Evolutionary conservation across 2,797 vertebrate species (phyloP).

Genomic region (Bradypodion pumilum): DNA sequence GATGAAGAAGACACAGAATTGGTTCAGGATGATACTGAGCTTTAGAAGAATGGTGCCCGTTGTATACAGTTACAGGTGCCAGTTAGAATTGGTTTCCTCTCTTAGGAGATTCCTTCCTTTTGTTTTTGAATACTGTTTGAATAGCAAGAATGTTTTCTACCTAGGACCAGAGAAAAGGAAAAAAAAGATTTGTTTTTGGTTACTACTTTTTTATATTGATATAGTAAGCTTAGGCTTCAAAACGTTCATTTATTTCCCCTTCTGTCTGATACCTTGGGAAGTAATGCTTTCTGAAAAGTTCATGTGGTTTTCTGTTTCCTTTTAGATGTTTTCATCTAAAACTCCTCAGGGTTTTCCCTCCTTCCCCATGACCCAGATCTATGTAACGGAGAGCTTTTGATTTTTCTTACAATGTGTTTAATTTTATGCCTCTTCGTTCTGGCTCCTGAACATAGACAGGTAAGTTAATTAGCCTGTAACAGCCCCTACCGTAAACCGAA

Average conservation of each 20-base stretch:
- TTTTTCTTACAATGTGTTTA: not conserved
- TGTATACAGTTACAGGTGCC: constrained; percentile 53
- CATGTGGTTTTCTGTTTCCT: constrained; percentile 37
- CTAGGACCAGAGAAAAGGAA: constrained; percentile 60
- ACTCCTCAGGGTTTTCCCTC: constrained; percentile 51
- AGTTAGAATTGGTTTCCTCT: constrained; percentile 52
- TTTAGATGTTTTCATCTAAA: constrained; percentile 42
- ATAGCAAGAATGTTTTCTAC: constrained; percentile 70
- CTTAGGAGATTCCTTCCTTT: constrained; percentile 63
- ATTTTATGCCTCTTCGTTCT: not conserved
- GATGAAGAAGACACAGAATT: constrained; percentile 78
- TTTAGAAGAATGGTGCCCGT: constrained; percentile 71
- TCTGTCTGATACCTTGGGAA: constrained; percentile 66
- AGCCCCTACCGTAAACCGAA: not conserved
- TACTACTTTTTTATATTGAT: constrained; percentile 30
- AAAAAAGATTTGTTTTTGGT: constrained; percentile 35
- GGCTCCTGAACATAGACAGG: constrained; percentile 11
- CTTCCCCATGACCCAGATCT: constrained; percentile 19
- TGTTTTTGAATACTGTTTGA: constrained; percentile 76
- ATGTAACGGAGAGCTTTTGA: not conserved
- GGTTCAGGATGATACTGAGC: constrained; percentile 78
- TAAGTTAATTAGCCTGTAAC: not conserved
- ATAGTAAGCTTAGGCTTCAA: constrained; percentile 59
- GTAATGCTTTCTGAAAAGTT: constrained; percentile 45
- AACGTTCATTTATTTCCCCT: constrained; percentile 76